Percentiles rank a stretch among this genome's conserved stretches.
Evolutionary conservation across 2,113 vertebrate species (phyloP).

Genomic region (Kryptolebias marmoratus): DNA sequence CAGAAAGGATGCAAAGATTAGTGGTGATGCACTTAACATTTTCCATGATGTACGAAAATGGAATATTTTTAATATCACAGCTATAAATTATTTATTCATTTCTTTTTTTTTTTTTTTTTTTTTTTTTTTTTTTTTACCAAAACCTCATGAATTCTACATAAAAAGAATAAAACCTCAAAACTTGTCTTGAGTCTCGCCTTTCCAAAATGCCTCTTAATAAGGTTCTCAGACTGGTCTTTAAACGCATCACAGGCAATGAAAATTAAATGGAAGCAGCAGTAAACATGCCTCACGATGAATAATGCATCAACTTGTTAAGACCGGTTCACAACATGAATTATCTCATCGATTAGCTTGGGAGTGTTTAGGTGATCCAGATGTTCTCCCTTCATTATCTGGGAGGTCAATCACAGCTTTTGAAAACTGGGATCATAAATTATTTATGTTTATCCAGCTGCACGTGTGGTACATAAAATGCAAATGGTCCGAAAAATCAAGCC

Average conservation of each 20-base stretch:
- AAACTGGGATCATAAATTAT: too few relatives aligned
- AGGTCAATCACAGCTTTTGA: too few relatives aligned
- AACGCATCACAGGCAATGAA: conserved; percentile 37
- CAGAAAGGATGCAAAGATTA: conserved; percentile 23
- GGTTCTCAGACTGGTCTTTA: conserved; percentile 8
- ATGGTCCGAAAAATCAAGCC: background rate
- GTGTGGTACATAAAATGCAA: background rate
- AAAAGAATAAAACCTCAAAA: conserved; percentile 5
- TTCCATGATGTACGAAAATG: background rate
- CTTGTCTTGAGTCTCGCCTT: background rate
- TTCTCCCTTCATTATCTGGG: conserved; percentile 12
- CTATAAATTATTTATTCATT: background rate
- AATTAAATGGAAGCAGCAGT: conserved; percentile 26
- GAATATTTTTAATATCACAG: conserved; percentile 17
- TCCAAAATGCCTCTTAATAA: conserved; percentile 18
- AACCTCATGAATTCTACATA: conserved; percentile 26
- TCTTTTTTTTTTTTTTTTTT: background rate
- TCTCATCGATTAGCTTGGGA: background rate
- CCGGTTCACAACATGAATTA: conserved; percentile 15
- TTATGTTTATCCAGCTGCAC: background rate
- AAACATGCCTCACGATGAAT: conserved; percentile 34
- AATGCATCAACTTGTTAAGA: conserved; percentile 20
- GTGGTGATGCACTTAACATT: conserved; percentile 6
- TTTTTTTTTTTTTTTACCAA: background rate
- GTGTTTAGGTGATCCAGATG: conserved; percentile 10